A percentile compares a stretch with the other conserved stretches of the same genome.
Conservation (phyloP, 2,113 vertebrate genomes). For the Boleophthalmus pectinirostris region DNA sequence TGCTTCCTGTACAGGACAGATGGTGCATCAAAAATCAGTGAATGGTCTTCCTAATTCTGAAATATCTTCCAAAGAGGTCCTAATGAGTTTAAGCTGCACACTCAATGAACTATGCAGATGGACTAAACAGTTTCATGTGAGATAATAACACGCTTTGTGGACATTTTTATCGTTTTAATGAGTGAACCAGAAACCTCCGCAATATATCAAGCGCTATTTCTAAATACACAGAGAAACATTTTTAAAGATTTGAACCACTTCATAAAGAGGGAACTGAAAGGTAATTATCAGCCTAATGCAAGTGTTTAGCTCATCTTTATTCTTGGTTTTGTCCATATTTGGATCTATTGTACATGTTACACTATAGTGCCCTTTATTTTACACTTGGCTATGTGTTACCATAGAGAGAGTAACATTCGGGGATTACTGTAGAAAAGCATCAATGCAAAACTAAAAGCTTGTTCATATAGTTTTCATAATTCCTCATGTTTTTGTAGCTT, state of each 20-base stretch:
- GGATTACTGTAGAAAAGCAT: neutral
- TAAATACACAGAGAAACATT: too few relatives aligned
- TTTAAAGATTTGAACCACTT: too few relatives aligned
- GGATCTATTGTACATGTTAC: too few relatives aligned
- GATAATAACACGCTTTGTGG: neutral
- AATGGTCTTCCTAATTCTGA: neutral
- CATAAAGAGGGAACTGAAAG: too few relatives aligned
- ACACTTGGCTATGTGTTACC: neutral
- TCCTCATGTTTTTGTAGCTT: too few relatives aligned
- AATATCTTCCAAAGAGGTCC: neutral
- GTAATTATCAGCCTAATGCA: too few relatives aligned
- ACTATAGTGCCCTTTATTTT: too few relatives aligned
- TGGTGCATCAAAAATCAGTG: neutral
- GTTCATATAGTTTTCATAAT: neutral
- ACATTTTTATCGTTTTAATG: neutral
- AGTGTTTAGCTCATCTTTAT: too few relatives aligned
- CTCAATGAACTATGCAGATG: neutral
- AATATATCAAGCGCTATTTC: too few relatives aligned
- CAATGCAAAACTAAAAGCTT: neutral
- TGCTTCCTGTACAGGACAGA: slow-evolving; percentile 11
- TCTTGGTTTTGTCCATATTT: too few relatives aligned
- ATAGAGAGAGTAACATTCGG: neutral
- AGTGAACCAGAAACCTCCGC: neutral
- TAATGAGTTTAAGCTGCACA: neutral
- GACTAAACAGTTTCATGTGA: neutral